Base-by-base conservation (phyloP, 1,140 invertebrate genomes). In the Rhopalosiphum maidis region DNA sequence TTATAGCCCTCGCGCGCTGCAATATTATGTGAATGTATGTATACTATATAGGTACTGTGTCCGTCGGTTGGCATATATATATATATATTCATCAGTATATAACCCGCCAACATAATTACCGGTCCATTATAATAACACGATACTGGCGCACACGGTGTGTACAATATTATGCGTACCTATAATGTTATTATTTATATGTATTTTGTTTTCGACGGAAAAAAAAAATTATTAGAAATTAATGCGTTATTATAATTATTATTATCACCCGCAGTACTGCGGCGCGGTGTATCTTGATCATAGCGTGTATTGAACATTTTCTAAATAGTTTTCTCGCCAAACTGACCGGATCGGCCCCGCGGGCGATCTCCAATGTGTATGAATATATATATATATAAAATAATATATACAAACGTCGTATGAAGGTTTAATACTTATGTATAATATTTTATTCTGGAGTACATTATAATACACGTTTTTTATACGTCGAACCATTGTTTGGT, bases 281-380 rank as follows among this genome's bases (percentile, higher is more conserved):
- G 54, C 11, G 55, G 88, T 89, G 35, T 90, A 90, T 90, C 88
- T 90, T 43, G 89, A 90, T 90, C 89, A 46, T 35, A 3, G 21
- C 35, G 35, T 90, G 88, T 60, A 68, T 90, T 30, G 89, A 90
- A 90, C 54, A 68, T 90, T 60, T 90, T 90, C 21, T 43, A 60
- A 90, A 90, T 43, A 60, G 37, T 90, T 90, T 90, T 90, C 89
- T 90, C 89, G 89, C 89, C 89, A 90, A 90, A 90, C 89, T 90
- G 89, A 90, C 89, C 89, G 55, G 54, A 90, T 90, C 37, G 37
- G 41, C 11, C 89, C 89, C 37, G 11, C 37, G 54, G 89, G 89
- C 54, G 22, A 11, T 90, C 51, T 35, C 22, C 25, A 15, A 43
- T 48, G 30, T n/a, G 30, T 41, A 46, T 43, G 41, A 5, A 43